phyloP scores from a whole-genome alignment of 2,888 invertebrate genomes.

The Cheilosia soror region DNA sequence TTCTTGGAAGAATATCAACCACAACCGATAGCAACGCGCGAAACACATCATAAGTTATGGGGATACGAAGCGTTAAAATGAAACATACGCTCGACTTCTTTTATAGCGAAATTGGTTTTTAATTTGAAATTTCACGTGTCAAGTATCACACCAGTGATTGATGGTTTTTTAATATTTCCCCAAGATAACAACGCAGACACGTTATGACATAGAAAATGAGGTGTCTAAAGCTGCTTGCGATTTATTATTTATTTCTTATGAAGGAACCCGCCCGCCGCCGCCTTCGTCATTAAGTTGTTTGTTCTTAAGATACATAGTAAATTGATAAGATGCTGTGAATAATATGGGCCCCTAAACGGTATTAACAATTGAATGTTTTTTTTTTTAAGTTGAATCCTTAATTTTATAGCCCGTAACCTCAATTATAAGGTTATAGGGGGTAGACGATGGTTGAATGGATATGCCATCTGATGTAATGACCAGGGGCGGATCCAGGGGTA shows the following conservation, averaged over 20 bases:
- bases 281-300: no score
- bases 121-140: constrained; percentile 43
- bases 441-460: no score
- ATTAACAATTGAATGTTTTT: no score
- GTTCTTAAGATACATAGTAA: no score
- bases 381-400: no score
- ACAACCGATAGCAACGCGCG: neutral
- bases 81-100: constrained; percentile 20
- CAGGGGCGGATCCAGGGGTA: no score
- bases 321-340: no score
- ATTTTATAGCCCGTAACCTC: no score
- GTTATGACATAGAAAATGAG: neutral
- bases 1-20: neutral
- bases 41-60: constrained; percentile 2
- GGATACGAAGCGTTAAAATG: constrained; percentile 33
- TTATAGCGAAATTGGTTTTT: constrained; percentile 37
- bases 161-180: constrained; percentile 51
- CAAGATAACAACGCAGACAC: constrained; percentile 6
- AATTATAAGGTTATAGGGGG: no score
- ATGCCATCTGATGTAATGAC: no score
- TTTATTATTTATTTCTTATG: neutral
- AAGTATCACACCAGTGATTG: constrained; percentile 36
- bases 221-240: neutral
- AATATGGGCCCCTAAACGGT: no score
- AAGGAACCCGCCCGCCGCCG: no score